phyloP scores from a whole-genome alignment of 2,797 vertebrate species.

The Notolabrus celidotus region DNA sequence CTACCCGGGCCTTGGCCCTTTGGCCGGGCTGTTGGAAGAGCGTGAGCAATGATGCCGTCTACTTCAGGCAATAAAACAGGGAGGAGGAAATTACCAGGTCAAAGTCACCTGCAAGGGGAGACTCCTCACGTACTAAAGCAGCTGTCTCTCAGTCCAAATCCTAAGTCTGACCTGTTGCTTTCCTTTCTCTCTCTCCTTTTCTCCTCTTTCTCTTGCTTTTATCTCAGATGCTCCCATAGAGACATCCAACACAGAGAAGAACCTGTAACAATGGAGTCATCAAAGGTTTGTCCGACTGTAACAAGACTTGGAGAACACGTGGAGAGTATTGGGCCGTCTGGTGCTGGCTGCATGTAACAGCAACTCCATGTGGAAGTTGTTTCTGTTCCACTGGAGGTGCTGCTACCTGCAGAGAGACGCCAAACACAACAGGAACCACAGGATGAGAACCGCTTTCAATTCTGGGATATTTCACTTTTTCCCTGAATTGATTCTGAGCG shows the following conservation, averaged over 20 bases:
- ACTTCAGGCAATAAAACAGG: slow-evolving; percentile 83
- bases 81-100: slow-evolving; percentile 79
- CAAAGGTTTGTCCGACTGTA: slow-evolving; percentile 8
- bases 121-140: slow-evolving; percentile 60
- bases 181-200: slow-evolving; percentile 9
- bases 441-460: background rate
- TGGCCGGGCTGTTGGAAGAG: slow-evolving; percentile 75
- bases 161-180: slow-evolving; percentile 41
- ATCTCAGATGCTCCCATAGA: slow-evolving; percentile 16
- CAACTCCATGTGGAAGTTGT: slow-evolving; percentile 95
- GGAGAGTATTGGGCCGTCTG: slow-evolving; percentile 31
- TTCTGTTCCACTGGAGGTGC: slow-evolving; percentile 91
- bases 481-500: background rate
- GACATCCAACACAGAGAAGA: background rate
- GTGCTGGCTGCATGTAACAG: slow-evolving; percentile 92
- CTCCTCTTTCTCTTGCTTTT: background rate
- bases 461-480: background rate
- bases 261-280: background rate
- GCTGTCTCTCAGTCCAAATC: slow-evolving; percentile 35
- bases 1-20: slow-evolving; percentile 82
- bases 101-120: slow-evolving; percentile 77
- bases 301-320: background rate
- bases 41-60: slow-evolving; percentile 74
- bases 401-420: slow-evolving; percentile 88
- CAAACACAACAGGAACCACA: background rate